Evolutionary conservation across 2,797 vertebrate species (phyloP), one percentile per base, ranked within the genome.

Genomic region (Hapalemur alaotrensis): DNA sequence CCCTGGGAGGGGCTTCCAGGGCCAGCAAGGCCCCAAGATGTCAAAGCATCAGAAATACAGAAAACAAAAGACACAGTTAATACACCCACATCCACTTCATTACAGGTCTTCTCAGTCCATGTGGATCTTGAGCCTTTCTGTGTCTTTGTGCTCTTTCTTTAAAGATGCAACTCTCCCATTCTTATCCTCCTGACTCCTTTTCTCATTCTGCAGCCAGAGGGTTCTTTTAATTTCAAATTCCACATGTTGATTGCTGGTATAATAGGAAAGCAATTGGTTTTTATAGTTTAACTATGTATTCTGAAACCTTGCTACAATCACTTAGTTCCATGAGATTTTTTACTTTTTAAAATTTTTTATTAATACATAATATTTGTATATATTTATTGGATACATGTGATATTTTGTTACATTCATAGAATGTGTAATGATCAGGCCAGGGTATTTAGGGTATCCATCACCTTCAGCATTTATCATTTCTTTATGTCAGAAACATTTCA

Each of bases 21-120:
- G 18, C 20, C 52, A 67, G 23, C 25, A 57, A 22, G 38, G 3
- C 35, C 15, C 35, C 67, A 61, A 14, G 7, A n/a, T 28, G 22
- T 91, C 72, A 70, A 70, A 70, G 63, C 70, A 63, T 65, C 20
- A 48, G 32, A 73, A 30, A 12, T 32, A 22, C 38, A 73, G 79
- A 65, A 57, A 65, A 50, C 38, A 25, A 50, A 28, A 57, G 5
- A 6, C 4, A 7, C 15, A 10, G 41, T 10, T 17, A 30, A 43
- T 5, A 18, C 1, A 41, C 1, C 22, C 46, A 7, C 3, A 6
- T 4, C 2, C 17, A 35, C 23, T 50, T 72, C n/a, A 35, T 63
- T 22, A n/a, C 14, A 23, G 59, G 46, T 28, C 76, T n/a, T 84
- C 18, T 22, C 13, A 28, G 13, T 48, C 23, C 11, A 25, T 25